Conservation (phyloP, 2,797 vertebrate genomes). For the Protonibea diacanthus region DNA sequence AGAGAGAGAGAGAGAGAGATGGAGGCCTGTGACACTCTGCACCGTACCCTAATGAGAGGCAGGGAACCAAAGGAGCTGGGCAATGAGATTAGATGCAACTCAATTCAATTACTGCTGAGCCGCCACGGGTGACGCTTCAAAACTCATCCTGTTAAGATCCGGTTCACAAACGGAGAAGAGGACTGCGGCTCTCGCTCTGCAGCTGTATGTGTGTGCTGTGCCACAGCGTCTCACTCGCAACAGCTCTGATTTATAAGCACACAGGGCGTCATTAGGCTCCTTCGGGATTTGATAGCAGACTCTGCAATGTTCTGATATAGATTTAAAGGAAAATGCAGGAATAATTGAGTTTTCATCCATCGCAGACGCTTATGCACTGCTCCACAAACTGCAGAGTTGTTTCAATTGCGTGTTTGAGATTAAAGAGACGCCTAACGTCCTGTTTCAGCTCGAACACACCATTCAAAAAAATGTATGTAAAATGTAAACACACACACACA, state of each 20-base stretch:
- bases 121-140: constrained; percentile 86
- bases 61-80: constrained; percentile 78
- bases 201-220: constrained; percentile 18
- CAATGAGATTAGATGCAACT: constrained; percentile 89
- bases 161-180: constrained; percentile 73
- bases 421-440: constrained; percentile 39
- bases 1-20: constrained; percentile 43
- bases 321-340: constrained; percentile 63
- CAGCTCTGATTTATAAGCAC: constrained; percentile 70
- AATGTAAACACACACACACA: background rate
- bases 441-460: constrained; percentile 23
- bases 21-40: constrained; percentile 71
- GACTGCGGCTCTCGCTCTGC: constrained; percentile 67
- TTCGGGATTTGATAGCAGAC: constrained; percentile 63
- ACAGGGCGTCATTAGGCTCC: constrained; percentile 60
- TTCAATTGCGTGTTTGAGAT: constrained; percentile 49
- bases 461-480: background rate
- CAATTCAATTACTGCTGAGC: constrained; percentile 87
- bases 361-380: constrained; percentile 34
- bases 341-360: constrained; percentile 71
- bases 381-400: constrained; percentile 47
- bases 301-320: constrained; percentile 56
- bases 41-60: constrained; percentile 79
- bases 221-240: constrained; percentile 68
- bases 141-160: constrained; percentile 88